Evolutionary conservation across 2,113 vertebrate species (phyloP).

Genomic region (Platysteira castanea): DNA sequence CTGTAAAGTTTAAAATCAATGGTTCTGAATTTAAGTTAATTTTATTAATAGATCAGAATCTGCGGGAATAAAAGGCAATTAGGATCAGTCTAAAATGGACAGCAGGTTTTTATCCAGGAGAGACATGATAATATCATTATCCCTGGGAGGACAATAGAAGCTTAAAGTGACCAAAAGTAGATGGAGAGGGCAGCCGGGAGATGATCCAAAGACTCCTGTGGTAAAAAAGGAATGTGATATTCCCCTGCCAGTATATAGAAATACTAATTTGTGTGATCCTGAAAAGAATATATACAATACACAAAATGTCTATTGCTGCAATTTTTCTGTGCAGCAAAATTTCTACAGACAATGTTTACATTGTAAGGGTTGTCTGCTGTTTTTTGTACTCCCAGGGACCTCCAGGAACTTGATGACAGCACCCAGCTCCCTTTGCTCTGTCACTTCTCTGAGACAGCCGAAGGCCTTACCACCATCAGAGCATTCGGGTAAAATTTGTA

Average conservation of each 20-base stretch:
- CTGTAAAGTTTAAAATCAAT: not conserved
- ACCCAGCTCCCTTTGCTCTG: conserved; percentile 95
- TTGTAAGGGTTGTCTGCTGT: not conserved
- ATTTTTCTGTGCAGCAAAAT: not conserved
- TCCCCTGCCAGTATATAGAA: not conserved
- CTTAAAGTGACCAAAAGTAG: not conserved
- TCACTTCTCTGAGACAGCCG: conserved; percentile 96
- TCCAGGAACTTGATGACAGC: conserved; percentile 95
- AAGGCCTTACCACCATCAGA: conserved; percentile 95
- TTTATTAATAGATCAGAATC: not conserved
- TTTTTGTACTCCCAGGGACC: conserved; percentile 76
- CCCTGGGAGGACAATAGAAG: not conserved
- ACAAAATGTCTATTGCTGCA: not conserved
- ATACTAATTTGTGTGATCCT: not conserved
- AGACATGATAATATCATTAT: not conserved
- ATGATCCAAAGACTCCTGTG: not conserved
- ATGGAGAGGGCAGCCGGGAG: not conserved
- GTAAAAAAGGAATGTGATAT: not conserved
- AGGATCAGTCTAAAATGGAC: not conserved
- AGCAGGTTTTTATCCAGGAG: not conserved
- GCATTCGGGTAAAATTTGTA: conserved; percentile 83
- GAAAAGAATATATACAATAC: not conserved
- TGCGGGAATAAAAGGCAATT: not conserved
- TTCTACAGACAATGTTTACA: not conserved
- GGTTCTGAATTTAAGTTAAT: not conserved